Evolutionary conservation across 2,113 vertebrate species (phyloP), one percentile per base, ranked within the genome.

Genomic region (Ornithorhynchus anatinus): DNA sequence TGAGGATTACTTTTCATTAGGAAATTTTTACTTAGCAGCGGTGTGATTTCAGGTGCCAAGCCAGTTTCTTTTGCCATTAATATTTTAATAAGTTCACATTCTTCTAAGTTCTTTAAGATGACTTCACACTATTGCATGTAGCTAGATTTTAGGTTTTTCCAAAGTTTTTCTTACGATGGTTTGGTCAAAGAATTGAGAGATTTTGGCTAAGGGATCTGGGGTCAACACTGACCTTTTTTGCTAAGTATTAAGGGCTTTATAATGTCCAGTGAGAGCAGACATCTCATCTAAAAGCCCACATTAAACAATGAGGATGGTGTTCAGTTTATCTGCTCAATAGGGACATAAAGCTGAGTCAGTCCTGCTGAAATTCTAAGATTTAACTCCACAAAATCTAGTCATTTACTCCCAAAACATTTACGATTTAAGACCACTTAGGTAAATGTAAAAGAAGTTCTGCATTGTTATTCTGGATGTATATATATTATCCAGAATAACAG

Each of bases 101-200:
- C 82, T 72, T 79, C 62, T 81, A 62, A 72, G 73, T 81, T 77
- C 45, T 74, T 5, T 51, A 58, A 39, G 39, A 52, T 79, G 69
- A 87, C 66, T 59, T n/a, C n/a, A 10, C 35, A 60, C 29, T 58
- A 4, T 33, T 52, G 19, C 22, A 23, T 53, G 65, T n/a, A 57
- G 61, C 64, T 38, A 75, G 39, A 53, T 50, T 50, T 27, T 23
- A 4, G 16, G 25, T 50, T 50, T 27, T 31, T 27, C 47, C 54
- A 58, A 72, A 80, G 65, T 83, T 75, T 82, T 58, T 61, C 31
- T 19, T 54, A 76, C 68, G 81, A 50, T 40, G 17, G 10, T 52
- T 68, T 72, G 79, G 61, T 38, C 50, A 81, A 60, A 52, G 71
- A 43, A 72, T 53, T 36, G 19, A 60, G 54, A 75, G 22, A 38